Evolutionary conservation across 2,888 invertebrate genomes (phyloP).

Genomic region (Thera obeliscata): DNA sequence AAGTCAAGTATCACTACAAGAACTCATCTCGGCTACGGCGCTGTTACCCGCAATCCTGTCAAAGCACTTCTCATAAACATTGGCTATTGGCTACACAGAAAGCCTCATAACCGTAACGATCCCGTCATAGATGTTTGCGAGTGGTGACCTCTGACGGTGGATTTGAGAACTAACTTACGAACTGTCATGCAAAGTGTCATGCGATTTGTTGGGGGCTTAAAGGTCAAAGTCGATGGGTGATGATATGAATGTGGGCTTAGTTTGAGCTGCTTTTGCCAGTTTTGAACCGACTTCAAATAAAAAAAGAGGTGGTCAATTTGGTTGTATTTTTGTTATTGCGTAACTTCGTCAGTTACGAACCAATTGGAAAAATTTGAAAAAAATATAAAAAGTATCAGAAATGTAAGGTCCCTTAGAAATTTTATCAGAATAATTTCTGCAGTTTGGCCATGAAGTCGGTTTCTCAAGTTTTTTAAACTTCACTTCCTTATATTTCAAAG

Average conservation of each 20-base stretch:
- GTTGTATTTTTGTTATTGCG: too few relatives aligned
- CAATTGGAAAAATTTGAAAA: too few relatives aligned
- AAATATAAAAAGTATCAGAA: too few relatives aligned
- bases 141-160: conserved; percentile 12
- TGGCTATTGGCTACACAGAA: background rate
- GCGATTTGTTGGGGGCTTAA: background rate
- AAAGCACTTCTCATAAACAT: conserved; percentile 13
- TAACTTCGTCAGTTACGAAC: too few relatives aligned
- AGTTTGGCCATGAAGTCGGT: too few relatives aligned
- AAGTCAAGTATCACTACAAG: too few relatives aligned
- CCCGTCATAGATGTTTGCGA: background rate
- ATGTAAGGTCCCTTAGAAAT: too few relatives aligned
- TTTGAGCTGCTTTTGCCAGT: background rate
- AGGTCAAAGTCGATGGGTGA: background rate
- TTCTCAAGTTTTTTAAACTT: too few relatives aligned
- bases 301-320: too few relatives aligned
- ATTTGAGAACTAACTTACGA: conserved; percentile 9
- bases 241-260: background rate
- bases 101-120: conserved; percentile 14
- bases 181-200: conserved; percentile 7
- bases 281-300: background rate
- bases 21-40: too few relatives aligned
- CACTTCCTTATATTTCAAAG: too few relatives aligned
- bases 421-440: too few relatives aligned
- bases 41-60: background rate